These are phyloP conservation scores for Cossypha niveicapilla DNA, from an alignment of 2,797 vertebrate genomes.

Conservation along the genomic window DNA sequence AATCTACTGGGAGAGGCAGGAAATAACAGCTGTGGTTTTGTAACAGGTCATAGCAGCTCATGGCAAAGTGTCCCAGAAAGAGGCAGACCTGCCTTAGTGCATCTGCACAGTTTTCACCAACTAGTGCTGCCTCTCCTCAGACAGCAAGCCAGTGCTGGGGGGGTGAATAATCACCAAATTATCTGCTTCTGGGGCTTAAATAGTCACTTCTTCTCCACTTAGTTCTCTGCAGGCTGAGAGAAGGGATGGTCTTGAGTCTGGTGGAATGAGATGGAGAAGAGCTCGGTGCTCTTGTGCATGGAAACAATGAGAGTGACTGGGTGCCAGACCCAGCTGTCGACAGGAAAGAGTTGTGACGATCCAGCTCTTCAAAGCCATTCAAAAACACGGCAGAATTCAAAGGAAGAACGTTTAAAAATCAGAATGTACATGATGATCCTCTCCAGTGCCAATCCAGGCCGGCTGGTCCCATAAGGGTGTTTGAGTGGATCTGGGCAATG, in stretches of 20 bases:
- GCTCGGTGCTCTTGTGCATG: fast-evolving
- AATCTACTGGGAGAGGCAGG: not conserved
- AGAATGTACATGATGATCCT: not conserved
- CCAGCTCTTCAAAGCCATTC: not conserved
- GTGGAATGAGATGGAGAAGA: not conserved
- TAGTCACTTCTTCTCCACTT: not conserved
- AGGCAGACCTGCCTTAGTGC: not conserved
- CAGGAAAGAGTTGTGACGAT: not conserved
- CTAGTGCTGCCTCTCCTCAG: not conserved
- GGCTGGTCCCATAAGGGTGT: not conserved
- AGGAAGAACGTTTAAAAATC: not conserved
- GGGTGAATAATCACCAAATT: not conserved
- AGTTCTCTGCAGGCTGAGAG: not conserved
- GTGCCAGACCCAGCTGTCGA: not conserved
- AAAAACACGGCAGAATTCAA: not conserved
- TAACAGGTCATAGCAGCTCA: not conserved
- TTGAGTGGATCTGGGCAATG: not conserved
- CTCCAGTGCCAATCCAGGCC: not conserved
- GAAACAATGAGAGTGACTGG: not conserved
- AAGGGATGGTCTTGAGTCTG: not conserved
- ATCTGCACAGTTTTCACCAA: not conserved
- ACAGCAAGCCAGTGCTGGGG: not conserved
- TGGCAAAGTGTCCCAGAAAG: not conserved
- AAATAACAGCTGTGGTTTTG: not conserved
- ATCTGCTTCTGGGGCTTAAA: not conserved